Conservation (phyloP, 2,888 invertebrate genomes). For the Nasonovia ribisnigri region DNA sequence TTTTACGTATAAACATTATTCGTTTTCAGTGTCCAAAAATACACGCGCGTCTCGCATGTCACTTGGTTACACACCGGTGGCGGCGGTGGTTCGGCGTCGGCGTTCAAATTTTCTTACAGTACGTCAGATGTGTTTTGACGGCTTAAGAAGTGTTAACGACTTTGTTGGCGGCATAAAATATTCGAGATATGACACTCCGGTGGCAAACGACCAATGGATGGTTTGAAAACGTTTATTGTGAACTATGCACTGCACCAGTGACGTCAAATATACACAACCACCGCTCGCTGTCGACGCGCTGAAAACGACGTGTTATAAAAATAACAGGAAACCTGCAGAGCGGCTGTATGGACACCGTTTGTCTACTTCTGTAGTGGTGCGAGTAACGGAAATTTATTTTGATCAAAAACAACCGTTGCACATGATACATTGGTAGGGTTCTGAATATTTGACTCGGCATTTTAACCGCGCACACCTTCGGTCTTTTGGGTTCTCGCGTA, state of each 20-base stretch:
- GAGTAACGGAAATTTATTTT: neutral
- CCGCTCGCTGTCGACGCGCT: neutral
- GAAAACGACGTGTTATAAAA: neutral
- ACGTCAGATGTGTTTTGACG: constrained; percentile 2
- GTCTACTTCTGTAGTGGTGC: neutral
- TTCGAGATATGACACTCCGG: constrained; percentile 36
- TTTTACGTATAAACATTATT: neutral
- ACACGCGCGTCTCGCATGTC: neutral
- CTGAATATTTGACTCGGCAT: neutral
- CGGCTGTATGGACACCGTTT: neutral
- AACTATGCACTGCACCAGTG: neutral
- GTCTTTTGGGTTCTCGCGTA: neutral
- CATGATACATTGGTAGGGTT: neutral
- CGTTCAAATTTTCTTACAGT: constrained; percentile 16
- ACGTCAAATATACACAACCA: neutral
- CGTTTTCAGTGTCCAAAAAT: constrained; percentile 12
- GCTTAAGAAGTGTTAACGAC: constrained; percentile 48
- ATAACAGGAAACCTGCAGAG: neutral
- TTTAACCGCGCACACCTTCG: neutral
- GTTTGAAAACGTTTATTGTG: constrained; percentile 42
- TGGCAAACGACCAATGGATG: constrained; percentile 47
- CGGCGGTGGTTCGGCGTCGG: neutral
- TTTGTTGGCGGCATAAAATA: constrained; percentile 35
- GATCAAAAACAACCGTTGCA: neutral
- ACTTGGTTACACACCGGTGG: neutral